Evolutionary conservation across 2,113 vertebrate species (phyloP).

Genomic region (Conger conger): DNA sequence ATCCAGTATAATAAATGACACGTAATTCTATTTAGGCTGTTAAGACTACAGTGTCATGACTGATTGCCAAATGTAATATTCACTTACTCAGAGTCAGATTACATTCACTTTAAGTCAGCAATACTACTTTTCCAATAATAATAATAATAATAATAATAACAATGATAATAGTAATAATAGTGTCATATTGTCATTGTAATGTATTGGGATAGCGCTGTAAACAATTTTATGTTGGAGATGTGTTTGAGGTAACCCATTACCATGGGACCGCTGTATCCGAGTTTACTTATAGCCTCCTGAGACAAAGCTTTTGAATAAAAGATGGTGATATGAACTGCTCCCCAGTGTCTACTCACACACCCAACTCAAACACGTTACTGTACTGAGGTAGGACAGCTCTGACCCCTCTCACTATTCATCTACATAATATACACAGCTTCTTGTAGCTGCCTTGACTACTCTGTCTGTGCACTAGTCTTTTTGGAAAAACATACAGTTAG

Average conservation of each 20-base stretch:
- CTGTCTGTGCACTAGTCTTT: not conserved
- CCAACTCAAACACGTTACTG: not conserved
- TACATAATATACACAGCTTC: not conserved
- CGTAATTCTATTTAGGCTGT: not conserved
- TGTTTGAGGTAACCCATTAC: not conserved
- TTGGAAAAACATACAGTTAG: too few species aligned
- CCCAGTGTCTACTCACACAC: not conserved
- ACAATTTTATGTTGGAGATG: not conserved
- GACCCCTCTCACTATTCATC: not conserved
- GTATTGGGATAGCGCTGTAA: not conserved
- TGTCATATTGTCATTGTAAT: not conserved
- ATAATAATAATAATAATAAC: not conserved
- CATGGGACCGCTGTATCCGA: not conserved
- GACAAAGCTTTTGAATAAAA: not conserved
- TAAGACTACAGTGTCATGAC: not conserved
- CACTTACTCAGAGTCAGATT: not conserved
- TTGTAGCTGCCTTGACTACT: not conserved
- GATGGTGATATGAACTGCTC: not conserved
- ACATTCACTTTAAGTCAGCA: not conserved
- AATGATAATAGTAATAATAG: not conserved
- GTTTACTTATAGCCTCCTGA: not conserved
- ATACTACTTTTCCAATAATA: not conserved
- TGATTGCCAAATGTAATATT: not conserved
- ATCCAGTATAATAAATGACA: not conserved
- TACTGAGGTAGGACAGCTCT: not conserved